Percentiles rank a stretch among this genome's conserved stretches.
phyloP scores from a whole-genome alignment of 2,113 vertebrate species.

The Genyomyrus donnyi region DNA sequence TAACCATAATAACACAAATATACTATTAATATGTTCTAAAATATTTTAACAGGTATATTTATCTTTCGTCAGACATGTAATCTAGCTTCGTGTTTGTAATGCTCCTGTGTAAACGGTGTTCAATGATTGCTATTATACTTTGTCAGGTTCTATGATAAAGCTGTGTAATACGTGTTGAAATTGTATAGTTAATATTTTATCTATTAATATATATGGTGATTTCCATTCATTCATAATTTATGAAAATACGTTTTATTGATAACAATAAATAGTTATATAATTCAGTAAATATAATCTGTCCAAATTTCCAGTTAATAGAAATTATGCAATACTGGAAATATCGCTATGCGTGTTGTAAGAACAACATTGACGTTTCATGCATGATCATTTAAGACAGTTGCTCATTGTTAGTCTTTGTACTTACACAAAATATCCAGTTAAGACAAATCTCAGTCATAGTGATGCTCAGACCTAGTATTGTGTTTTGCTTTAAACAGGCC shows the following conservation, averaged over 20 bases:
- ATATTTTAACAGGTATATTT: neutral
- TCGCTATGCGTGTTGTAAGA: neutral
- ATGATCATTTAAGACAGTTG: neutral
- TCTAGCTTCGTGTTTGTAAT: neutral
- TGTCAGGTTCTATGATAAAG: neutral
- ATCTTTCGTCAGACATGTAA: neutral
- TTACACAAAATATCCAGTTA: neutral
- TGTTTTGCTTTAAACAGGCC: neutral
- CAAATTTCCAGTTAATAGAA: neutral
- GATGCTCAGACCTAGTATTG: neutral
- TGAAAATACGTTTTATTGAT: neutral
- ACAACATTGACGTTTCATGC: neutral
- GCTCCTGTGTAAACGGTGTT: neutral
- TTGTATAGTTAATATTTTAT: neutral
- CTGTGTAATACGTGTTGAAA: neutral
- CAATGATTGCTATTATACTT: neutral
- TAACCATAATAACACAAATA: neutral
- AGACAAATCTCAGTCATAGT: neutral
- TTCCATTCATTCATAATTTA: neutral
- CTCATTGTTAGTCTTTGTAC: neutral
- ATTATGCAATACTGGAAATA: neutral
- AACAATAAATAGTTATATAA: neutral
- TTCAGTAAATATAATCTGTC: neutral
- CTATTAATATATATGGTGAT: neutral
- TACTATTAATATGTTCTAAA: neutral